Evolutionary conservation across 2,797 vertebrate species (phyloP).

Genomic region (Acomys russatus): DNA sequence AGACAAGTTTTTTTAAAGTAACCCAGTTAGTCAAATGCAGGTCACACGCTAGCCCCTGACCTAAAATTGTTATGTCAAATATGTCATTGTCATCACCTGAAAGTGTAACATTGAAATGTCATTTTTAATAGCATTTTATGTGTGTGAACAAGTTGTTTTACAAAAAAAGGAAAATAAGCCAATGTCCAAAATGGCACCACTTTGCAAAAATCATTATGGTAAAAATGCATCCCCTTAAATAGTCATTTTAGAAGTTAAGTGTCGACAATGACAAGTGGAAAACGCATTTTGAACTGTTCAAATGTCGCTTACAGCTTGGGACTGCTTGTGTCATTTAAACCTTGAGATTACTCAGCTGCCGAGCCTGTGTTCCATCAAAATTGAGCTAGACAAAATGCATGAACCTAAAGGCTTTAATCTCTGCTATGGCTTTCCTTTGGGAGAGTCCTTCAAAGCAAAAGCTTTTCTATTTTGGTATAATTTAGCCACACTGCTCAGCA

Average conservation of each 20-base stretch:
- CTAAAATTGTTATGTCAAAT: slow-evolving; percentile 54
- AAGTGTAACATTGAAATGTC: slow-evolving; percentile 29
- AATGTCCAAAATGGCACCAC: slow-evolving; percentile 43
- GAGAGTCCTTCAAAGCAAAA: slow-evolving; percentile 46
- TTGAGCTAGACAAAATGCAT: slow-evolving; percentile 11
- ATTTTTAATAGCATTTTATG: slow-evolving; percentile 20
- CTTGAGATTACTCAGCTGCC: slow-evolving; percentile 7
- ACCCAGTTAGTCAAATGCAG: slow-evolving; percentile 34
- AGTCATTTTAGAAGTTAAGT: slow-evolving; percentile 22
- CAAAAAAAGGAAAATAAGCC: slow-evolving; percentile 11
- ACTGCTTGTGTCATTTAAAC: neutral
- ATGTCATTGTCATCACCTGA: slow-evolving; percentile 36
- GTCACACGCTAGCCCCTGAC: neutral
- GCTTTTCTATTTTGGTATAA: neutral
- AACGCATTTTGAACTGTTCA: slow-evolving; percentile 19
- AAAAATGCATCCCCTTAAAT: slow-evolving; percentile 13
- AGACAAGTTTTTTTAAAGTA: slow-evolving; percentile 5
- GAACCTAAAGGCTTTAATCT: slow-evolving; percentile 32
- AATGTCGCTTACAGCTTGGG: slow-evolving; percentile 15
- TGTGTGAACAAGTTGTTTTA: slow-evolving; percentile 14
- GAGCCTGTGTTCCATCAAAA: slow-evolving; percentile 16
- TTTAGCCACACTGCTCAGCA: slow-evolving; percentile 32
- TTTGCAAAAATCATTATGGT: neutral
- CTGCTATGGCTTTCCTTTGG: neutral
- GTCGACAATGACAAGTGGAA: slow-evolving; percentile 11